These are phyloP conservation scores for Esox masquinongy DNA, from an alignment of 2,797 vertebrate species.

Conservation along the genomic window DNA sequence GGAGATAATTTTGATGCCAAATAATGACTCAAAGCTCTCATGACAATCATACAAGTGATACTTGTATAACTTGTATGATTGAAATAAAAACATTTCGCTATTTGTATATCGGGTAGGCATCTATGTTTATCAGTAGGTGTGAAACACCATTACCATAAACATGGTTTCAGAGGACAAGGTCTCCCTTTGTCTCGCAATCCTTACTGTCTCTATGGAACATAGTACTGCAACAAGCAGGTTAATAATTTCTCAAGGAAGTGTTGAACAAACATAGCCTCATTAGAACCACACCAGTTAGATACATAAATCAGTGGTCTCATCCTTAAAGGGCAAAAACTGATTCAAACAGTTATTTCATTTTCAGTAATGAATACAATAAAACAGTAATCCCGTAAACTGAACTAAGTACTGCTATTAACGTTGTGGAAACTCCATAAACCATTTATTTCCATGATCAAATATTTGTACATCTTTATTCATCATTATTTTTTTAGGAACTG, in stretches of 20 bases:
- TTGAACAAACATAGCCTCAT: constrained; percentile 4
- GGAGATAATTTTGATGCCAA: not conserved
- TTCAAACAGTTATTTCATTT: not conserved
- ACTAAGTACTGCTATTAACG: not conserved
- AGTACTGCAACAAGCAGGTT: constrained; percentile 39
- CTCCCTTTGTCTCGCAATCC: constrained; percentile 17
- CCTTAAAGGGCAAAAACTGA: not conserved
- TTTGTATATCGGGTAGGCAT: not conserved
- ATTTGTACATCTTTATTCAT: not conserved
- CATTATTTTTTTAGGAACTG: not conserved
- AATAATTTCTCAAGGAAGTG: constrained; percentile 50
- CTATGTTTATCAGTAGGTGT: not conserved
- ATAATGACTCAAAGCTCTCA: not conserved
- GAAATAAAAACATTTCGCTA: not conserved
- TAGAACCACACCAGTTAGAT: not conserved
- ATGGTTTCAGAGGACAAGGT: constrained; percentile 49
- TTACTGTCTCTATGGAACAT: constrained; percentile 24
- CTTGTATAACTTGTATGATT: not conserved
- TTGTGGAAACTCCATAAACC: not conserved
- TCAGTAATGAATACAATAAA: not conserved
- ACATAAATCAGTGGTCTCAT: not conserved
- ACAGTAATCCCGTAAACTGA: not conserved
- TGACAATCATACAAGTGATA: not conserved
- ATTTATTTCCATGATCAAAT: not conserved
- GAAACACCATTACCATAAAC: not conserved